Conservation (phyloP, 2,113 vertebrate genomes). For the Bagarius yarrelli region DNA sequence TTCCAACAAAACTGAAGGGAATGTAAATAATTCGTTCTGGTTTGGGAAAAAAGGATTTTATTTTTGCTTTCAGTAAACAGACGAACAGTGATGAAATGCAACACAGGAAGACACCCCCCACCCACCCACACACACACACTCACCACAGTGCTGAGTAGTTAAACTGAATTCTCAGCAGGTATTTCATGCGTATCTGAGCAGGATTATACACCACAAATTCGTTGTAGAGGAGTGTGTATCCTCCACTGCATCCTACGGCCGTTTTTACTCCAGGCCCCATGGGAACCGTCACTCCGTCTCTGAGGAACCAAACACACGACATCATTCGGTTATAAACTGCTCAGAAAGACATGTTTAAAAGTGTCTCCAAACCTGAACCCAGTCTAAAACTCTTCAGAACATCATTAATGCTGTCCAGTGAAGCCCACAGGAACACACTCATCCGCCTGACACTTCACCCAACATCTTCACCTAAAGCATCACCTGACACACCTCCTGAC, state of each 20-base stretch:
- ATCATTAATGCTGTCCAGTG: neutral
- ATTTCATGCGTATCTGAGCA: constrained; percentile 79
- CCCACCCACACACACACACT: constrained; percentile 38
- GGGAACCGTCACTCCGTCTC: constrained; percentile 75
- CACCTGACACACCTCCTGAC: no score
- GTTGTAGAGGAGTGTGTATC: constrained; percentile 86
- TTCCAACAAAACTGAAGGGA: neutral
- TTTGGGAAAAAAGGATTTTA: neutral
- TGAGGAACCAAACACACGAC: constrained; percentile 60
- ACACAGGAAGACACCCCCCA: neutral
- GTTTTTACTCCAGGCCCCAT: constrained; percentile 77
- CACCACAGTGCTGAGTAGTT: constrained; percentile 82
- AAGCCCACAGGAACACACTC: neutral
- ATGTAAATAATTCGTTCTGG: neutral
- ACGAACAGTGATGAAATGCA: neutral
- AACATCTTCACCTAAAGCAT: no score
- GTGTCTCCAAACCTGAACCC: no score
- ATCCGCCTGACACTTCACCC: neutral
- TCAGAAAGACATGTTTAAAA: neutral
- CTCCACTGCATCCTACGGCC: constrained; percentile 55
- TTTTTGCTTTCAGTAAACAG: neutral
- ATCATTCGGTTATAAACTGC: neutral
- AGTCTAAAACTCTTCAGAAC: neutral
- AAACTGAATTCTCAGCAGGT: constrained; percentile 81
- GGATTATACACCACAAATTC: constrained; percentile 85